phyloP scores from a whole-genome alignment of 1,140 invertebrate genomes.

The Cyphomyrmex costatus region DNA sequence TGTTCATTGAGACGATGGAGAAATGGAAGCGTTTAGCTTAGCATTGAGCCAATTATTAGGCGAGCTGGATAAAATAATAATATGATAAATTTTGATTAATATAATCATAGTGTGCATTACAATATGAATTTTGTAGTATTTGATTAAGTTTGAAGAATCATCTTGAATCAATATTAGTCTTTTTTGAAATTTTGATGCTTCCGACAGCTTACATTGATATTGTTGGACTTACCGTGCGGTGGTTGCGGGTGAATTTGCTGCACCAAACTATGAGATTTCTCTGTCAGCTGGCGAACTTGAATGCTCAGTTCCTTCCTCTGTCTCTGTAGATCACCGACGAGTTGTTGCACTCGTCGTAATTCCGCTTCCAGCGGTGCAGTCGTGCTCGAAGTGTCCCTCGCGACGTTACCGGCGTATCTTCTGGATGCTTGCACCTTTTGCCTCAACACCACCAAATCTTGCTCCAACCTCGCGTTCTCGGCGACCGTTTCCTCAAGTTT shows the following conservation, averaged over 20 bases:
- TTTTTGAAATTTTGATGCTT: background rate
- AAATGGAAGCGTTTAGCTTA: no score
- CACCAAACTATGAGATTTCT: constrained; percentile 89
- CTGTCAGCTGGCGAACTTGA: constrained; percentile 93
- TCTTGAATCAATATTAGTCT: background rate
- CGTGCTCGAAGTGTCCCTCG: constrained; percentile 86
- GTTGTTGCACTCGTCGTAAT: constrained; percentile 92
- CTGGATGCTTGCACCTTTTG: constrained; percentile 93
- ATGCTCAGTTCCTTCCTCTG: constrained; percentile 94
- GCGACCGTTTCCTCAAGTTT: constrained; percentile 96
- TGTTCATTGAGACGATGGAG: no score
- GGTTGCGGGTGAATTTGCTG: constrained; percentile 86
- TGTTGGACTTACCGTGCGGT: constrained; percentile 73
- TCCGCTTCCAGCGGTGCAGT: constrained; percentile 93
- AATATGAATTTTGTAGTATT: background rate
- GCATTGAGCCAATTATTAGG: no score
- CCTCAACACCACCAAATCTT: constrained; percentile 93
- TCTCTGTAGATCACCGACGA: constrained; percentile 94
- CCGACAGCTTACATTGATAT: background rate
- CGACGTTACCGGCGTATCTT: constrained; percentile 78
- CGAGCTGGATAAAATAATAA: background rate
- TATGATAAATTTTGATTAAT: background rate
- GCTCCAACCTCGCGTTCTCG: constrained; percentile 95
- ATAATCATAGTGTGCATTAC: background rate
- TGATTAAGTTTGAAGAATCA: background rate